Evolutionary conservation across 1,140 invertebrate species (phyloP).

Genomic region (Trigoniulus corallinus): DNA sequence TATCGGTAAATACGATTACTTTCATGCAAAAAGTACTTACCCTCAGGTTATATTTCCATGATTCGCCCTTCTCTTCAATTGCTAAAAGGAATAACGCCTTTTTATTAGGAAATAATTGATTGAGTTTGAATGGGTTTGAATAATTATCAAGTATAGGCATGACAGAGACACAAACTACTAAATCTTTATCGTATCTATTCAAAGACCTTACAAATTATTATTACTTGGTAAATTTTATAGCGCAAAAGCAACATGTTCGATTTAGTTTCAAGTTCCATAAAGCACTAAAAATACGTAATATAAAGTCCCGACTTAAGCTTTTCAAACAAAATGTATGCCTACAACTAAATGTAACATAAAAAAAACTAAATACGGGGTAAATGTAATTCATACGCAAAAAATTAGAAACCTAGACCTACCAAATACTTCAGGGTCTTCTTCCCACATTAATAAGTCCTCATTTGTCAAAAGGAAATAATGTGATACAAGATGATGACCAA

Average conservation of each 20-base stretch:
- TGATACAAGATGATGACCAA: constrained; percentile 64
- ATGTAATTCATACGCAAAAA: constrained; percentile 1
- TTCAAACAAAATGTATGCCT: constrained; percentile 5
- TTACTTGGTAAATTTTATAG: too few relatives aligned
- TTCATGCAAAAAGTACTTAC: constrained; percentile 42
- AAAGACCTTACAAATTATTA: too few relatives aligned
- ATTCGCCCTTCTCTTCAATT: constrained; percentile 70
- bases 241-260: too few relatives aligned
- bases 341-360: not conserved
- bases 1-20: too few relatives aligned
- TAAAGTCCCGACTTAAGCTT: too few relatives aligned
- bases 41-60: constrained; percentile 77
- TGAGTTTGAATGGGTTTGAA: too few relatives aligned
- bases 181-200: too few relatives aligned
- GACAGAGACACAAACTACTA: too few relatives aligned
- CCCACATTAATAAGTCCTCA: constrained; percentile 74
- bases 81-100: constrained; percentile 29
- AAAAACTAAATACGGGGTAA: not conserved
- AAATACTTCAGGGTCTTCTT: constrained; percentile 75
- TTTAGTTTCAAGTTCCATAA: too few relatives aligned
- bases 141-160: too few relatives aligned
- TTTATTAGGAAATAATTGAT: not conserved
- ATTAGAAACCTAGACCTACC: constrained; percentile 28
- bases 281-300: too few relatives aligned
- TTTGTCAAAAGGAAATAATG: constrained; percentile 73